phyloP scores from a whole-genome alignment of 37 sponge, comb jelly and placozoan genomes.

The Halichondria panicea region DNA sequence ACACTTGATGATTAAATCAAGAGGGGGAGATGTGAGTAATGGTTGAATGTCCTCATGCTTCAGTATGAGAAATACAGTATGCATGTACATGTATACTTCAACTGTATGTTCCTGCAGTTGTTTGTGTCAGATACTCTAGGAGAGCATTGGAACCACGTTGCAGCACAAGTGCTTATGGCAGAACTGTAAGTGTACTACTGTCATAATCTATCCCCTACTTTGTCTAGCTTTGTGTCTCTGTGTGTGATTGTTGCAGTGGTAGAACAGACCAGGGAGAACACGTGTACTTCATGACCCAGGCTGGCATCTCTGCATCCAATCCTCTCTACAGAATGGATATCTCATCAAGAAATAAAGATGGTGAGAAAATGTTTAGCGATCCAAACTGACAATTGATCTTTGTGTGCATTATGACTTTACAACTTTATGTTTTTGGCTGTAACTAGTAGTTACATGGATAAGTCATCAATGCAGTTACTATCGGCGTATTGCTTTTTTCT shows the following conservation, averaged over 20 bases:
- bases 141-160: slow-evolving; percentile 5
- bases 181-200: slow-evolving; percentile 16
- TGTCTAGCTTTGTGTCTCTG: background rate
- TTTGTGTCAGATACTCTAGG: slow-evolving; percentile 9
- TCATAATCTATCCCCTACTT: background rate
- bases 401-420: too few relatives aligned
- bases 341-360: background rate
- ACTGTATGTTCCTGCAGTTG: slow-evolving; percentile 9
- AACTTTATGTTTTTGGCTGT: too few relatives aligned
- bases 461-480: too few relatives aligned
- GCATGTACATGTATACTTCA: background rate
- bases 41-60: background rate
- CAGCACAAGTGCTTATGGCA: slow-evolving; percentile 2
- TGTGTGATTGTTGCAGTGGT: slow-evolving; percentile 15
- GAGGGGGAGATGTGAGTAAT: slow-evolving; percentile 2
- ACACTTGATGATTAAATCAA: slow-evolving; percentile 26
- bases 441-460: too few relatives aligned
- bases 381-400: background rate
- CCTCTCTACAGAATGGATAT: slow-evolving; percentile 40
- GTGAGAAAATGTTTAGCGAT: background rate
- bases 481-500: background rate
- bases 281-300: slow-evolving; percentile 18
- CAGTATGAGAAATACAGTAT: background rate
- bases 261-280: background rate
- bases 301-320: background rate